Base-by-base conservation (phyloP, 2,888 invertebrate species). In the Ormyrus thymus region DNA sequence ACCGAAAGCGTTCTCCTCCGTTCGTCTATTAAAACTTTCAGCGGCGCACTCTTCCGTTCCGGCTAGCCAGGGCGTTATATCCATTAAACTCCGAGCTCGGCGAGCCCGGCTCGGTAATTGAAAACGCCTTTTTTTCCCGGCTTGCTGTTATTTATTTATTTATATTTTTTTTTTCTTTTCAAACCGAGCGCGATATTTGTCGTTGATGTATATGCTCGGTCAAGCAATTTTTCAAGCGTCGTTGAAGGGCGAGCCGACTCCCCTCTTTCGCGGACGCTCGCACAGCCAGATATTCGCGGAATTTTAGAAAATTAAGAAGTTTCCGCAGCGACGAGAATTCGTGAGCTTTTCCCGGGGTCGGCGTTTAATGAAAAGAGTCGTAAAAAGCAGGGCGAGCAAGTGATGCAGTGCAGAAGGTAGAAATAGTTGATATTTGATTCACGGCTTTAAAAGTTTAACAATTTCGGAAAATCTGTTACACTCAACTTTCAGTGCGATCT, bases 21-120 rank as follows among this genome's bases (percentile, higher is more conserved):
- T 29, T 29, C 43, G 59, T 66, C 73, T 69, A 74, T 78, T 74
- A 74, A 78, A 78, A 78, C 69, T 74, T 74, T 69, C 56, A 73
- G 50, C 73, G 45, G 6, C 7, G 11, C 15, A 29, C 8, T 70
- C 45, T 46, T 45, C 11, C 11, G 11, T 56, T 64, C 5, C 43
- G 0, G 56, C 6, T 69, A 15, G n/a, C 55, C 46, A 8, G 11
- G 11, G 65, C 71, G 65, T 65, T 77, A 65, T 51, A 66, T 77
- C 59, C 51, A 72, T 71, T 66, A 66, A 71, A 65, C 71, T 77
- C 71, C 71, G 58, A 45, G 7, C 62, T 15, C 3, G 13, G 8
- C 46, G 7, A 6, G 43, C 11, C 1, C 29, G 29, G 3, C 55
- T 6, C 13, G 53, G 46, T 69, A 78, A 78, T 73, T 73, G 68